Evolutionary conservation across 2,797 vertebrate genomes (phyloP).

Genomic region (Serranus cabrilla): DNA sequence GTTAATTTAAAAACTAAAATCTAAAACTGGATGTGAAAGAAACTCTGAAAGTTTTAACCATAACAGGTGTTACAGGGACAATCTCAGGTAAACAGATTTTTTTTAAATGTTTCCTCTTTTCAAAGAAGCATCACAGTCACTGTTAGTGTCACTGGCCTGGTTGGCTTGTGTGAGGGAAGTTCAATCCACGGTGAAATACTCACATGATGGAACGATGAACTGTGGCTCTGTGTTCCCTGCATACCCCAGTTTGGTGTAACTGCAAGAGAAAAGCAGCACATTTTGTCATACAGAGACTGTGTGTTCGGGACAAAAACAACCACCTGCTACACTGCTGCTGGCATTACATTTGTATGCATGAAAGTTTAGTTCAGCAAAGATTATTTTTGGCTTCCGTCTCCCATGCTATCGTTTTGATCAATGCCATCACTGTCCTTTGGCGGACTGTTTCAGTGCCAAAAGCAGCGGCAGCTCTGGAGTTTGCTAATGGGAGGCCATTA

Average conservation of each 20-base stretch:
- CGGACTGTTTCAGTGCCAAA: conserved; percentile 48
- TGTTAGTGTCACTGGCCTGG: not conserved
- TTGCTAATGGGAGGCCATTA: conserved; percentile 59
- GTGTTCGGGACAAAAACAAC: not conserved
- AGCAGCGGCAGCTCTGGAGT: conserved; percentile 49
- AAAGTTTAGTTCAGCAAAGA: conserved; percentile 12
- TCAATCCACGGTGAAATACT: conserved; percentile 79
- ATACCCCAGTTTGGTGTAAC: conserved; percentile 98
- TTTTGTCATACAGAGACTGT: not conserved
- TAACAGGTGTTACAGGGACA: not conserved
- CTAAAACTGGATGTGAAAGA: not conserved
- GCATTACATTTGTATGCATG: conserved; percentile 9
- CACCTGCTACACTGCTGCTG: conserved; percentile 12
- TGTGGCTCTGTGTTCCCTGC: conserved; percentile 98
- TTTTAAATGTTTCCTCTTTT: not conserved
- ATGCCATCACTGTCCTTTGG: conserved; percentile 62
- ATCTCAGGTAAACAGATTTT: not conserved
- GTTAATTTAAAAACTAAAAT: too few relatives aligned
- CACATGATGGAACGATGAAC: conserved; percentile 99
- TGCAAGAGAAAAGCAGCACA: conserved; percentile 77
- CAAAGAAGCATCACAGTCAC: not conserved
- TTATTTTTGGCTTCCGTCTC: conserved; percentile 43
- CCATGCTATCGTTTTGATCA: conserved; percentile 52
- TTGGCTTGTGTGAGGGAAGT: conserved; percentile 2
- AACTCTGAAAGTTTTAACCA: not conserved